Base-by-base conservation (phyloP, 2,888 invertebrate genomes). In the Xestia rhomboidea region DNA sequence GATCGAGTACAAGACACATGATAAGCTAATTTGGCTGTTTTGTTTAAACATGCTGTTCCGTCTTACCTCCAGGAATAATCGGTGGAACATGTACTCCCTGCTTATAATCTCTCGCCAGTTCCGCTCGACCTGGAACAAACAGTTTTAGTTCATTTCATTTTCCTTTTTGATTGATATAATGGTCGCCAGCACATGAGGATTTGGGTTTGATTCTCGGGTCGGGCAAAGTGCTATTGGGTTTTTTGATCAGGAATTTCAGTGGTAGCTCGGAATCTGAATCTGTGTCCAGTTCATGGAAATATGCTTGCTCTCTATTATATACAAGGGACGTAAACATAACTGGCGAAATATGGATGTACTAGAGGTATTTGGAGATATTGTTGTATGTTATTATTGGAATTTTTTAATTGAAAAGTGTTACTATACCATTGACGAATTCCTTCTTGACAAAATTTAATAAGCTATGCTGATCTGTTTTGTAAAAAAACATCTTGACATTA, bases 41-140 rank as follows among this genome's bases (percentile, higher is more conserved):
- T 15, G 11, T 15, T 46, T 24, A 34, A n/a, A 51, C 6, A n/a
- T 34, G 5, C n/a, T 27, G n/a, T 46, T 18, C 18, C 15, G 11
- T 64, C 82, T 82, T 87, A 98, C 97, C 96, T 99, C 98, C 73
- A 96, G 96, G 75, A 97, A 97, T 6, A 97, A 91, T 79, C 98
- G 97, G 92, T 99, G 98, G 94, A 99, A 99, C 86, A 98, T 93
- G 90, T 98, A 99, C 72, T 98, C 97, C 71, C 97, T 97, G 74
- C 96, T 97, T 0, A 97, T 93, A 1, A 99, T 98, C 95, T 99
- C 99, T 0, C 94, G 94, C 99, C 99, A 99, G 93, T 99, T 98
- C 84, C 98, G 97, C 51, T 95, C 95, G 24, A 95, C 95, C 96
- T 96, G 90, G 24, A 90, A 83, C 0, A 69, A 30, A 41, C 4